Evolutionary conservation across 1,140 invertebrate genomes (phyloP).

Genomic region (Macrostomum lignano): DNA sequence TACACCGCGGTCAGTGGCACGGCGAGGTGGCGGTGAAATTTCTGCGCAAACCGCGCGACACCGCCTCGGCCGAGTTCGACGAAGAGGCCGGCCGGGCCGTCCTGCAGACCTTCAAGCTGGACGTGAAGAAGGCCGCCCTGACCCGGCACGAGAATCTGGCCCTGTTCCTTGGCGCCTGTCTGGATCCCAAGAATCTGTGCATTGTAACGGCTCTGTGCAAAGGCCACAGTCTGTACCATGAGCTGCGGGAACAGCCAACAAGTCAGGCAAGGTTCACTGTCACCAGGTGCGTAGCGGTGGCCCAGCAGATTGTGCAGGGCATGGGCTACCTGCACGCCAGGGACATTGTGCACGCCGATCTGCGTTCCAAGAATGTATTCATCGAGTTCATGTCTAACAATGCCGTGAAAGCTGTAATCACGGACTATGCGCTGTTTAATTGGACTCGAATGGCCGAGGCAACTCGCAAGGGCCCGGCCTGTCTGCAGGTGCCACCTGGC

Average conservation of each 20-base stretch:
- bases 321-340: constrained; percentile 94
- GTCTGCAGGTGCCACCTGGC: too few relatives aligned
- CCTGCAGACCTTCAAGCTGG: constrained; percentile 87
- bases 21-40: constrained; percentile 83
- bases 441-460: too few relatives aligned
- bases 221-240: too few relatives aligned
- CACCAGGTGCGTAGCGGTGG: constrained; percentile 6
- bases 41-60: constrained; percentile 84
- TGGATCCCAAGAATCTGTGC: constrained; percentile 19
- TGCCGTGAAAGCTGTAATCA: too few relatives aligned
- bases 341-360: constrained; percentile 87
- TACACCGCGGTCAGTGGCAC: constrained; percentile 88
- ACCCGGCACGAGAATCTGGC: constrained; percentile 31
- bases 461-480: too few relatives aligned
- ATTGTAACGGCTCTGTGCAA: too few relatives aligned
- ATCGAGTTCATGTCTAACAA: too few relatives aligned
- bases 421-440: too few relatives aligned
- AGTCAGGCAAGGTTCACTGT: neutral
- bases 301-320: constrained; percentile 35
- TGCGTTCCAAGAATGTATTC: constrained; percentile 95
- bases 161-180: constrained; percentile 30
- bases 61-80: constrained; percentile 70
- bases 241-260: too few relatives aligned
- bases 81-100: too few relatives aligned
- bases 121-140: too few relatives aligned